phyloP scores from a whole-genome alignment of 2,113 vertebrate genomes.

The Gulo gulo region DNA sequence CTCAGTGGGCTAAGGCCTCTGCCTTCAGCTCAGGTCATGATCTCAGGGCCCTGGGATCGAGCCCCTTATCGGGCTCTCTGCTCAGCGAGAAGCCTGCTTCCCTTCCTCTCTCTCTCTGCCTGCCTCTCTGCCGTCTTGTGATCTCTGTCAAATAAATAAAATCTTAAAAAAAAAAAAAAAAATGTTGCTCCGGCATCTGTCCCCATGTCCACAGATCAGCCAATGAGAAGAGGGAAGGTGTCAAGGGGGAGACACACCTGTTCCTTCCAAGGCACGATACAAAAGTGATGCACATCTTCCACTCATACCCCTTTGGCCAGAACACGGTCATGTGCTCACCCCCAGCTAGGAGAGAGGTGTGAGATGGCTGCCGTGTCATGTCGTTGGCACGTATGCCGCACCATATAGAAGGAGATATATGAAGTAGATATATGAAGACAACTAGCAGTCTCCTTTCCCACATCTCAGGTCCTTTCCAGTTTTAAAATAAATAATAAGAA shows the following conservation, averaged over 20 bases:
- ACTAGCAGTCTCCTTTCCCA: not conserved
- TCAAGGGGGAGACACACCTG: accelerated
- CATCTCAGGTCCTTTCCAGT: not conserved
- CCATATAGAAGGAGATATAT: accelerated
- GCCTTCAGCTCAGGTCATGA: too few relatives aligned
- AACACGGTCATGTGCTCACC: not conserved
- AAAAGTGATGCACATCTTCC: not conserved
- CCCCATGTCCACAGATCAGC: not conserved
- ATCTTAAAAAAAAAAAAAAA: not conserved
- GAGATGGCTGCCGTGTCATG: not conserved
- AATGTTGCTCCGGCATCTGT: not conserved
- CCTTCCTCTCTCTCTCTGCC: too few relatives aligned
- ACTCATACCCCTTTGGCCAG: not conserved
- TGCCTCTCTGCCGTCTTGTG: too few relatives aligned
- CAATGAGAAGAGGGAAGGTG: not conserved
- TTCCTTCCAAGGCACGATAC: not conserved
- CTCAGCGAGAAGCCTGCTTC: too few relatives aligned
- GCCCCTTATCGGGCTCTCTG: too few relatives aligned
- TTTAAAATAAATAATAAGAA: not conserved
- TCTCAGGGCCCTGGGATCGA: too few relatives aligned
- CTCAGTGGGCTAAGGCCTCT: too few relatives aligned
- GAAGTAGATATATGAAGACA: not conserved
- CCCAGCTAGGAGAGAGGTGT: not conserved
- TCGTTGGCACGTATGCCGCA: not conserved
- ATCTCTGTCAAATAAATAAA: too few relatives aligned